Evolutionary conservation across 2,797 vertebrate genomes (phyloP), one percentile per base, ranked within the genome.

Genomic region (Manis crassicaudata): DNA sequence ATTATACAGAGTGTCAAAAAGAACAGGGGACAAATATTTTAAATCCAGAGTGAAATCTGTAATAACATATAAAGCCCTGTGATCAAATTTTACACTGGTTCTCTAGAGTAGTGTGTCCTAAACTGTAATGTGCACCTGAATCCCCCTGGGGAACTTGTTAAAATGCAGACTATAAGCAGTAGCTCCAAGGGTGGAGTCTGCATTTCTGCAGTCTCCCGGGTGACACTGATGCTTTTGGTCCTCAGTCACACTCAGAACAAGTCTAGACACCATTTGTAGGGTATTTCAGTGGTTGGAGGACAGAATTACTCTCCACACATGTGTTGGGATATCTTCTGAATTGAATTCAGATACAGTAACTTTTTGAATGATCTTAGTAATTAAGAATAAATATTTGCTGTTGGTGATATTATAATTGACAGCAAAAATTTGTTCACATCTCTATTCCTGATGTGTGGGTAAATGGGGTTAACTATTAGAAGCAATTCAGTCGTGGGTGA

Each of bases 321-420:
- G n/a, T 73, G 40, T 75, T 50, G 35, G 70, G 79, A 5, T 68
- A 54, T 63, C 79, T 92, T 95, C 72, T 92, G 79, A 89, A 95
- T 79, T 83, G 14, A 29, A 54, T 70, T 92, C 72, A 95, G 43
- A 75, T 18, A 62, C 40, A n/a, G 7, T 65, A 43, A 58, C 50
- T 63, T 88, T 77, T 25, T 5, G 2, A 63, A 72, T 75, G 40
- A 58, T 67, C 6, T 68, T 86, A 65, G 32, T 85, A 93, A 40
- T 72, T 62, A 56, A 32, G 50, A 88, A 35, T 83, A 83, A 80
- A 37, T 67, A 90, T 58, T 93, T 73, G 25, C 4, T 89, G n/a
- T 46, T 79, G 90, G 37, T 79, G 63, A 85, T 84, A 37, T 80
- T 80, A n/a, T 52, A 72, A 72, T 65, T 56, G 50, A 81, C 40